These are phyloP conservation scores for Lasioglossum oenotherae DNA, from an alignment of 2,888 invertebrate genomes.

Conservation along the genomic window DNA sequence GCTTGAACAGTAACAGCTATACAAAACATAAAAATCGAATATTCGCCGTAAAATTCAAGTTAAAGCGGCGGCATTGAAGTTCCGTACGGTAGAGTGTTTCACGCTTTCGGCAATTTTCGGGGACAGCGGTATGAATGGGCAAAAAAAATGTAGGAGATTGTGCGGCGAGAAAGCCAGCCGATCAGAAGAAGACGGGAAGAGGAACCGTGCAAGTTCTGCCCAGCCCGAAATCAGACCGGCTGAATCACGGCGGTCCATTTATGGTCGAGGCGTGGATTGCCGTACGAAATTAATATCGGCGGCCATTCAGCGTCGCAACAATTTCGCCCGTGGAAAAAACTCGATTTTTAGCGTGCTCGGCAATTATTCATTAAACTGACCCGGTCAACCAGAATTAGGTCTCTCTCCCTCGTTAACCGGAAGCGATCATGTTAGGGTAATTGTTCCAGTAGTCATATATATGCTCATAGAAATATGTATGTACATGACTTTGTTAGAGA, in stretches of 20 bases:
- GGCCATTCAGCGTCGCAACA: constrained; percentile 22
- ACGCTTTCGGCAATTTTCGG: constrained; percentile 50
- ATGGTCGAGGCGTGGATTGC: constrained; percentile 51
- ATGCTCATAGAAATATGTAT: too few species aligned
- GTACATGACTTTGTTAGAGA: too few species aligned
- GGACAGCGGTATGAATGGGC: constrained; percentile 2
- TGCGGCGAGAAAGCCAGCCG: constrained; percentile 44
- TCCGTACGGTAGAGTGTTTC: not conserved
- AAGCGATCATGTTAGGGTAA: not conserved
- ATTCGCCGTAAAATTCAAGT: not conserved
- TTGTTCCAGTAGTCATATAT: not conserved
- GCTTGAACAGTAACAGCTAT: too few species aligned
- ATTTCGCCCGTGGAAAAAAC: constrained; percentile 20
- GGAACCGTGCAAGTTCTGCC: constrained; percentile 49
- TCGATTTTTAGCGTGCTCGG: not conserved
- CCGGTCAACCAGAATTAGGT: not conserved
- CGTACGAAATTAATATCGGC: constrained; percentile 55
- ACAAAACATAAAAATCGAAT: not conserved
- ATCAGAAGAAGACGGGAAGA: constrained; percentile 33
- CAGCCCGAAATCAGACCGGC: constrained; percentile 47
- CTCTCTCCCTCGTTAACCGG: not conserved
- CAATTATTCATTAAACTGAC: not conserved
- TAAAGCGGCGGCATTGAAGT: not conserved
- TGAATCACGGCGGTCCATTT: constrained; percentile 62
- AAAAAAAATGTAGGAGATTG: constrained; percentile 40